phyloP scores from a whole-genome alignment of 2,797 vertebrate species.

The Nasua narica region DNA sequence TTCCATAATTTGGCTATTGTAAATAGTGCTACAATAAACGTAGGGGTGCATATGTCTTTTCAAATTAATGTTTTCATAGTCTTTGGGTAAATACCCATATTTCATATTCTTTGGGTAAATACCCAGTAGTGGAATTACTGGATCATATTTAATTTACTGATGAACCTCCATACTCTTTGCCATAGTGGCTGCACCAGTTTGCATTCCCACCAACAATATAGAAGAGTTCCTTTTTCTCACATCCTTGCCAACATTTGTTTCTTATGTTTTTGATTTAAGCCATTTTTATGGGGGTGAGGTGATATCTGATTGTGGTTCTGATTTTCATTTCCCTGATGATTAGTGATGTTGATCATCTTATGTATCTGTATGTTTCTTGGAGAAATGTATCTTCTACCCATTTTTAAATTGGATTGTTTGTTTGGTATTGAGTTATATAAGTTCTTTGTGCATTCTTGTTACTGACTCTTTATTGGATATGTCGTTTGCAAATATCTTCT shows the following conservation, averaged over 20 bases:
- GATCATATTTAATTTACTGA: not conserved
- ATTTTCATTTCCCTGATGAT: not conserved
- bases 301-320: not conserved
- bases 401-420: not conserved
- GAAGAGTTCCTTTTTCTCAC: not conserved
- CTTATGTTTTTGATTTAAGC: not conserved
- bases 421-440: not conserved
- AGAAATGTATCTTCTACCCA: not conserved
- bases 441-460: not conserved
- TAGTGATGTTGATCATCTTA: not conserved
- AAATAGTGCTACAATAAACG: not conserved
- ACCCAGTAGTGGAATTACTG: not conserved
- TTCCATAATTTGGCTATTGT: not conserved
- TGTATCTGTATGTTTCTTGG: not conserved
- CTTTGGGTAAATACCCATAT: not conserved
- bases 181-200: not conserved
- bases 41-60: not conserved
- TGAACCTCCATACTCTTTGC: not conserved
- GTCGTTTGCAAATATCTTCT: not conserved
- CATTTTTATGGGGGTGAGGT: not conserved
- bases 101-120: not conserved
- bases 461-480: not conserved
- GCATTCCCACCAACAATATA: not conserved
- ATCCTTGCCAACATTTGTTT: not conserved
- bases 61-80: not conserved